Evolutionary conservation across 64 coral and sea anemone species (phyloP).

Genomic region (Exaiptasia diaphana): DNA sequence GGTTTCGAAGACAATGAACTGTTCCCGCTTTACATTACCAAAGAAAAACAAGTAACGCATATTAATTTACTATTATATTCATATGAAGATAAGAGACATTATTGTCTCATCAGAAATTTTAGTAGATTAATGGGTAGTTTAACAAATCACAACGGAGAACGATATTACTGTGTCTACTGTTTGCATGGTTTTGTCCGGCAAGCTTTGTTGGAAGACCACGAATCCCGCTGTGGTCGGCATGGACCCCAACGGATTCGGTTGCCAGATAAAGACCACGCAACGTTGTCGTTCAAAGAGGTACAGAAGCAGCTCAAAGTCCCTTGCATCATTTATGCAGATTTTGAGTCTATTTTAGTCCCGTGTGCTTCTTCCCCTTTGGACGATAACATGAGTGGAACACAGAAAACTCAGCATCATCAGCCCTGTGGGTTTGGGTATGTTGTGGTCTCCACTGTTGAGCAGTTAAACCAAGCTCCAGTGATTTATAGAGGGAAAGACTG

Average conservation of each 20-base stretch:
- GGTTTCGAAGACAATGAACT: not conserved
- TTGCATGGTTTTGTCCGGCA: slow-evolving; percentile 49
- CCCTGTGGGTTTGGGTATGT: slow-evolving; percentile 4
- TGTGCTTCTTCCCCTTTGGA: not conserved
- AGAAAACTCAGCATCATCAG: slow-evolving; percentile 46
- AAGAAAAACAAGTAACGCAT: not conserved
- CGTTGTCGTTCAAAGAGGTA: not conserved
- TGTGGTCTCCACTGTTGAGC: not conserved
- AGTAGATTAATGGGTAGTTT: not conserved
- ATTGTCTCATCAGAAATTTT: slow-evolving; percentile 34
- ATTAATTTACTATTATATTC: slow-evolving; percentile 5
- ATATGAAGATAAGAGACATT: not conserved
- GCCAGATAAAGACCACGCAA: not conserved
- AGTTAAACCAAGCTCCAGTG: not conserved
- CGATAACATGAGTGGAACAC: too few species aligned
- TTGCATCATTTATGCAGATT: slow-evolving; percentile 22
- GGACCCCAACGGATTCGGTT: slow-evolving; percentile 22
- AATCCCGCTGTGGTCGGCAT: slow-evolving; percentile 15
- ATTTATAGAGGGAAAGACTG: slow-evolving; percentile 28
- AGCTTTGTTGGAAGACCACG: slow-evolving; percentile 13
- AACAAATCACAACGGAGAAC: not conserved
- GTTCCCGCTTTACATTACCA: slow-evolving; percentile 27
- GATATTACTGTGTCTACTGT: slow-evolving; percentile 17
- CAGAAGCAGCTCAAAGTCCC: slow-evolving; percentile 10
- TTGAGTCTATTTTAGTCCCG: not conserved